Percentiles rank a stretch among this genome's conserved stretches.
Evolutionary conservation across 2,113 vertebrate species (phyloP).

Genomic region (Cebidichthys violaceus): DNA sequence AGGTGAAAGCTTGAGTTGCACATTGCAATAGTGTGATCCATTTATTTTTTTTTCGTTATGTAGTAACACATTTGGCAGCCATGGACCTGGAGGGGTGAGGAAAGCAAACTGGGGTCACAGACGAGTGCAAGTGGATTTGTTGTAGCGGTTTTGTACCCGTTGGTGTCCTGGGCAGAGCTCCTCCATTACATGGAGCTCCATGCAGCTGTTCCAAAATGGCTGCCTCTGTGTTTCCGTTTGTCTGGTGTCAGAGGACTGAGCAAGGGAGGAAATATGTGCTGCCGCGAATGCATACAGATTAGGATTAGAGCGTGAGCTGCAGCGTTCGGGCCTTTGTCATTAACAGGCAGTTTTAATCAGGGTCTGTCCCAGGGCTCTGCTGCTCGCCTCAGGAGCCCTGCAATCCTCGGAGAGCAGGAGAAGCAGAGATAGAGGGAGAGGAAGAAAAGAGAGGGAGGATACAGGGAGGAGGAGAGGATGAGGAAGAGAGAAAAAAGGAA

Average conservation of each 20-base stretch:
- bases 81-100: background rate
- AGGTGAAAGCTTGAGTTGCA: background rate
- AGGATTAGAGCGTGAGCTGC: slow-evolving; percentile 76
- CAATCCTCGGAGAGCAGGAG: slow-evolving; percentile 62
- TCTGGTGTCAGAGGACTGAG: slow-evolving; percentile 59
- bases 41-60: background rate
- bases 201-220: slow-evolving; percentile 82
- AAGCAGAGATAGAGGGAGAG: slow-evolving; percentile 42
- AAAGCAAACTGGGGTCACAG: background rate
- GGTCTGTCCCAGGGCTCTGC: slow-evolving; percentile 69
- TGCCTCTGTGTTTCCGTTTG: slow-evolving; percentile 66
- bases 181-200: slow-evolving; percentile 77
- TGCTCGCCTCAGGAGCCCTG: slow-evolving; percentile 62
- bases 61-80: background rate
- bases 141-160: slow-evolving; percentile 28
- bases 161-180: slow-evolving; percentile 62
- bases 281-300: slow-evolving; percentile 74
- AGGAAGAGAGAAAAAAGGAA: slow-evolving; percentile 36
- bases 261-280: slow-evolving; percentile 61
- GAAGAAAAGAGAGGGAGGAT: slow-evolving; percentile 30
- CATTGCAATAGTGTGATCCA: background rate
- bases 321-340: slow-evolving; percentile 73
- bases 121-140: slow-evolving; percentile 29
- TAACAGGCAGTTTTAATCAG: slow-evolving; percentile 78
- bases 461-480: slow-evolving; percentile 49